Conservation (phyloP, 1,140 invertebrate species). For the Samia ricini region DNA sequence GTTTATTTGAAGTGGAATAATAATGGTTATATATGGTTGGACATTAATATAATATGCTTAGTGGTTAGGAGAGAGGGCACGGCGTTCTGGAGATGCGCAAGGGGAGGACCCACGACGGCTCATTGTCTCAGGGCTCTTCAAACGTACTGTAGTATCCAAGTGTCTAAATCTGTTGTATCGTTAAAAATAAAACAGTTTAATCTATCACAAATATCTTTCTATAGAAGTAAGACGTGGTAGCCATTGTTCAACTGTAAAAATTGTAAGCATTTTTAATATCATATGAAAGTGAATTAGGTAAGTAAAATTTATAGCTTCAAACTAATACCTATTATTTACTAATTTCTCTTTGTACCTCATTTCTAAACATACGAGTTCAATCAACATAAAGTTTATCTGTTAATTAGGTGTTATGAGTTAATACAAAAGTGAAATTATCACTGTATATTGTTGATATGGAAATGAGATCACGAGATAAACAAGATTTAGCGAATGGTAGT, state of each 20-base stretch:
- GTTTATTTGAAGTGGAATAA: slow-evolving; percentile 25
- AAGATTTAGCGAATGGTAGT: too few relatives aligned
- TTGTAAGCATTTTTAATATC: slow-evolving; percentile 1
- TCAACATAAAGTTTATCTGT: background rate
- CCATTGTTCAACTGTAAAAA: background rate
- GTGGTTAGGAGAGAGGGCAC: slow-evolving; percentile 53
- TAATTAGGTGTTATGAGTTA: too few relatives aligned
- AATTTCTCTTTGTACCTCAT: background rate
- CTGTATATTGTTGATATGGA: too few relatives aligned
- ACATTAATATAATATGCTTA: background rate
- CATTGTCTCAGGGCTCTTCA: slow-evolving; percentile 79
- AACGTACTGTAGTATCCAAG: slow-evolving; percentile 86
- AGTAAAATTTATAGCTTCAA: background rate
- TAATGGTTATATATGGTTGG: background rate
- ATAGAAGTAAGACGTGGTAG: too few relatives aligned
- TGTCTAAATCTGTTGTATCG: slow-evolving; percentile 84
- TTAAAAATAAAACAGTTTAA: background rate
- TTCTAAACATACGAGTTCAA: background rate
- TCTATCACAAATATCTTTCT: background rate
- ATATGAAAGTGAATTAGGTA: background rate
- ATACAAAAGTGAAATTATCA: too few relatives aligned
- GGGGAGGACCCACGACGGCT: slow-evolving; percentile 79
- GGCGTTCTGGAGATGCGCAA: slow-evolving; percentile 78
- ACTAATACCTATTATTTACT: background rate
- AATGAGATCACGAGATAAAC: too few relatives aligned